Evolutionary conservation across 2,797 vertebrate genomes (phyloP).

Genomic region (Acridotheres tristis): DNA sequence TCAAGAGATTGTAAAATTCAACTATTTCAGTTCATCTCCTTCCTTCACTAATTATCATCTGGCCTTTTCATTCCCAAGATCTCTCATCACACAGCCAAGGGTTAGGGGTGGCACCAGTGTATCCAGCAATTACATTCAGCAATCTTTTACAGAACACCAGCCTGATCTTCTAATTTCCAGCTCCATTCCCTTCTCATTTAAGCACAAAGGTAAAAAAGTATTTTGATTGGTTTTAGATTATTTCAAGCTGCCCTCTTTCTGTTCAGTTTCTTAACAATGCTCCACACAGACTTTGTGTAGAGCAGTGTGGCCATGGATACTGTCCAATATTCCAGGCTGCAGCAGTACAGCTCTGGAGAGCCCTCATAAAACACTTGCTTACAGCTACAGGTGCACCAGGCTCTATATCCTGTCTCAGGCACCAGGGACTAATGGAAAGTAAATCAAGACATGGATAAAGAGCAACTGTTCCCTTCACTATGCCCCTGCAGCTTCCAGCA

Average conservation of each 20-base stretch:
- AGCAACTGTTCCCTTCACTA: not conserved
- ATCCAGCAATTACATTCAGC: not conserved
- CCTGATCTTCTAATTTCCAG: not conserved
- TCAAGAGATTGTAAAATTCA: not conserved
- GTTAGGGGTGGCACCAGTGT: accelerated
- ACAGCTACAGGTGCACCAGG: not conserved
- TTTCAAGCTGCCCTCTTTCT: not conserved
- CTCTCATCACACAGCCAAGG: not conserved
- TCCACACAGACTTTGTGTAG: not conserved
- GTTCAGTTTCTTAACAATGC: not conserved
- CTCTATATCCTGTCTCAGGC: not conserved
- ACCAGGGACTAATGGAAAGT: not conserved
- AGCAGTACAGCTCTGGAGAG: not conserved
- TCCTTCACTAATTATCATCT: not conserved
- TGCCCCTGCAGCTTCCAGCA: not conserved
- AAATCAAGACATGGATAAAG: not conserved
- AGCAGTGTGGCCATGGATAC: not conserved
- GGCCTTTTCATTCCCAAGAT: not conserved
- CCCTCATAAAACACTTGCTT: not conserved
- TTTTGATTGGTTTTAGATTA: not conserved
- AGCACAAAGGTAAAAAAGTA: not conserved
- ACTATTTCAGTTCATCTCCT: not conserved
- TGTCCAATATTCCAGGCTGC: not conserved
- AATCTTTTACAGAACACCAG: not conserved
- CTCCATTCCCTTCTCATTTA: not conserved